Conservation (phyloP, 1,140 invertebrate species). For the Homalodisca vitripennis region DNA sequence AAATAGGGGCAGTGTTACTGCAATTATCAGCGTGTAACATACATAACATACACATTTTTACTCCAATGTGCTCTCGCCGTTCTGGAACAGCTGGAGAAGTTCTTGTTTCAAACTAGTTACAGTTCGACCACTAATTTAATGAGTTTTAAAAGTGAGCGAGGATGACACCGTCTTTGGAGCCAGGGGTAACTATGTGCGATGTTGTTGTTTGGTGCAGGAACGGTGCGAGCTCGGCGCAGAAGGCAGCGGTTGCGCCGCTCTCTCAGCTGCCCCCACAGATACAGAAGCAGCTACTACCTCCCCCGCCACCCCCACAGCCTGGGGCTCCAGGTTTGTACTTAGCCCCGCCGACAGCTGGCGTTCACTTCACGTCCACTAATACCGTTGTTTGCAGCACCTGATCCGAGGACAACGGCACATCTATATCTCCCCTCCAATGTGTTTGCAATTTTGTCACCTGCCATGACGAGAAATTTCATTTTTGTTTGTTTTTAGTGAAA, state of each 20-base stretch:
- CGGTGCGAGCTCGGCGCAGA: neutral
- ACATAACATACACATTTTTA: no score
- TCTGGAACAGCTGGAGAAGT: no score
- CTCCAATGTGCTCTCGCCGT: no score
- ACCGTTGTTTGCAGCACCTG: conserved; percentile 2
- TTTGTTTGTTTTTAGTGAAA: no score
- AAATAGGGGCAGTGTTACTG: neutral
- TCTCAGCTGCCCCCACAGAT: conserved; percentile 14
- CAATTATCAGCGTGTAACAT: neutral
- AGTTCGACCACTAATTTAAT: no score
- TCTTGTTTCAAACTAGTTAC: no score
- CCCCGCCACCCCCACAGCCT: conserved; percentile 3
- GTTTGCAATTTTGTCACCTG: no score
- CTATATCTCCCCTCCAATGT: no score
- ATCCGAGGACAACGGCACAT: no score
- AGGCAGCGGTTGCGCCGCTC: neutral
- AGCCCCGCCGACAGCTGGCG: neutral
- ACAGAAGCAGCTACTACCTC: neutral
- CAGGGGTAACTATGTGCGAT: neutral
- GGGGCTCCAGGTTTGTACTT: conserved; percentile 25
- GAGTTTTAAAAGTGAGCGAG: no score
- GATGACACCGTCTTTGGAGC: no score
- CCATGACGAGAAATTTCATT: no score
- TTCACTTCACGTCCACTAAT: conserved; percentile 15
- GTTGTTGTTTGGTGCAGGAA: neutral